Conservation (phyloP, 2,113 vertebrate genomes). For the Cyprinodon variegatus region DNA sequence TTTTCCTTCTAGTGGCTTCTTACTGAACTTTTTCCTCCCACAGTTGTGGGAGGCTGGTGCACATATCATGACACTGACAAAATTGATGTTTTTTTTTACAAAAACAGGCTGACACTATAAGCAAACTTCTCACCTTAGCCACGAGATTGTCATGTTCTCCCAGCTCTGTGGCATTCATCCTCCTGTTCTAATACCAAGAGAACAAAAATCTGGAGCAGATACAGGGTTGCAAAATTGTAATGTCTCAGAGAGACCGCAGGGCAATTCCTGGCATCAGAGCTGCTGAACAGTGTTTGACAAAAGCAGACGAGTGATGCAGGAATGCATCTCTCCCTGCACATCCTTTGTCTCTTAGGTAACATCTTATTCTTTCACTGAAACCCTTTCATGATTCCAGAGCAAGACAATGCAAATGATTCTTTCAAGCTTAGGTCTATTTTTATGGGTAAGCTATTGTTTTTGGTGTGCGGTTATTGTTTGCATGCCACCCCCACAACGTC, state of each 20-base stretch:
- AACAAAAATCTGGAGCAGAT: constrained; percentile 13
- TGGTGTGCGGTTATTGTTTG: constrained; percentile 36
- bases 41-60: constrained; percentile 31
- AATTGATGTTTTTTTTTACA: constrained; percentile 36
- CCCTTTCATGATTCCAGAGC: constrained; percentile 12
- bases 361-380: constrained; percentile 20
- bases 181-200: constrained; percentile 20
- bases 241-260: constrained; percentile 30
- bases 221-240: not conserved
- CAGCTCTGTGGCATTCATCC: constrained; percentile 25
- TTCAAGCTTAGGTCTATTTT: constrained; percentile 45
- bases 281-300: not conserved
- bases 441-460: constrained; percentile 46
- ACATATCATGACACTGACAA: constrained; percentile 46
- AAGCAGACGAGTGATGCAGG: constrained; percentile 7
- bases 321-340: constrained; percentile 16
- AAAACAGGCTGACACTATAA: constrained; percentile 38
- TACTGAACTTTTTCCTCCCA: constrained; percentile 22
- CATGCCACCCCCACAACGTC: constrained; percentile 43
- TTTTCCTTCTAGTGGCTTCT: not conserved
- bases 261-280: constrained; percentile 32
- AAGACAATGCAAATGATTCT: constrained; percentile 5
- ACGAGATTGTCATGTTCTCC: constrained; percentile 30
- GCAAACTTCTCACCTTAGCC: constrained; percentile 11
- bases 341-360: constrained; percentile 28